Percentiles rank a stretch among this genome's conserved stretches.
phyloP scores from a whole-genome alignment of 2,888 invertebrate genomes.

The Andrena minutula region DNA sequence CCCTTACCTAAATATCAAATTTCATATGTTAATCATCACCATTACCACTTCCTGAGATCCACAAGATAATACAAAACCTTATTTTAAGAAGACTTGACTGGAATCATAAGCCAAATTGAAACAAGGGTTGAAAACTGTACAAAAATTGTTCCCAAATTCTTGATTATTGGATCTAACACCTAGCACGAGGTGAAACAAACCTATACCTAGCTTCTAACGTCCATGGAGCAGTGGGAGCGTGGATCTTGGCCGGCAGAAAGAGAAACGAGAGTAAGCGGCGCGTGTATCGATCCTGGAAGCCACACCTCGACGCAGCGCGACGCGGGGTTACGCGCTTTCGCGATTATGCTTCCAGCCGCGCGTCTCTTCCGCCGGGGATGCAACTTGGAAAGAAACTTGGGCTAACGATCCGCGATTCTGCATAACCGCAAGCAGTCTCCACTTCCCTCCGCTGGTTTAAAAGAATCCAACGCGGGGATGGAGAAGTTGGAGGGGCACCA shows the following conservation, averaged over 20 bases:
- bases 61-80: too few species aligned
- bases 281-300: slow-evolving; percentile 78
- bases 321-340: slow-evolving; percentile 57
- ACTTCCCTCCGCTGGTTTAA: neutral
- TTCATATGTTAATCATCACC: too few species aligned
- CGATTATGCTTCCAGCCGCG: slow-evolving; percentile 35
- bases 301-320: slow-evolving; percentile 73
- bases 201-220: neutral
- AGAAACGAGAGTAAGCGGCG: slow-evolving; percentile 56
- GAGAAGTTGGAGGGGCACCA: neutral
- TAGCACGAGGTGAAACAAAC: neutral
- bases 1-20: too few species aligned
- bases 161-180: neutral
- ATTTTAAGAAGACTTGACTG: too few species aligned
- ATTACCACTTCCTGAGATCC: too few species aligned
- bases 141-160: neutral
- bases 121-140: too few species aligned
- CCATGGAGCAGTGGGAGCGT: neutral
- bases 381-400: too few species aligned
- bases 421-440: neutral
- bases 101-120: too few species aligned
- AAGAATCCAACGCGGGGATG: neutral
- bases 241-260: slow-evolving; percentile 22
- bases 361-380: neutral
- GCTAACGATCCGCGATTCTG: too few species aligned